Evolutionary conservation across 1,140 invertebrate species (phyloP).

Genomic region (Campoletis sonorensis): DNA sequence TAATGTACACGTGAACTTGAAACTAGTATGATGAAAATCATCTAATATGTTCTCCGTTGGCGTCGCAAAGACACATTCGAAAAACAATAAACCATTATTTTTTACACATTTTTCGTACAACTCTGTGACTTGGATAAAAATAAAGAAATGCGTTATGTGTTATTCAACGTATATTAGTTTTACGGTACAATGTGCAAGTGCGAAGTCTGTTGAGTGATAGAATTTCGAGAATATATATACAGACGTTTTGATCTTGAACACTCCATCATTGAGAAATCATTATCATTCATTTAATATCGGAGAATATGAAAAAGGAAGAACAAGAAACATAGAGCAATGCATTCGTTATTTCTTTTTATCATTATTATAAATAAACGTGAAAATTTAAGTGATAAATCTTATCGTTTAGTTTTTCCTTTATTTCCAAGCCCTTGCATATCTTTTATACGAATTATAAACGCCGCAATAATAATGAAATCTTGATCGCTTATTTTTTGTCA

Average conservation of each 20-base stretch:
- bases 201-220: not conserved
- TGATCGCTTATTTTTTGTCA: no score
- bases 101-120: conserved; percentile 23
- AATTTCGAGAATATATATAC: not conserved
- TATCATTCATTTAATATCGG: not conserved
- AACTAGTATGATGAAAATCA: conserved; percentile 2
- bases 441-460: no score
- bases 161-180: not conserved
- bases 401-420: conserved; percentile 12
- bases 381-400: conserved; percentile 22
- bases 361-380: conserved; percentile 33
- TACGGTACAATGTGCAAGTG: not conserved
- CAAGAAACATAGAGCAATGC: conserved; percentile 4
- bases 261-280: conserved; percentile 7
- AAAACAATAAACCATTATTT: conserved; percentile 7
- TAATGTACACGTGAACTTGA: not conserved
- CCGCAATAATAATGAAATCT: no score
- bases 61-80: not conserved
- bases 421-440: conserved; percentile 20
- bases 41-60: conserved; percentile 6
- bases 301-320: not conserved
- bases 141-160: not conserved
- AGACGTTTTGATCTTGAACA: conserved; percentile 20
- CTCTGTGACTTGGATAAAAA: not conserved
- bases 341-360: conserved; percentile 32